phyloP scores from a whole-genome alignment of 2,797 vertebrate genomes.

The Manis javanica region DNA sequence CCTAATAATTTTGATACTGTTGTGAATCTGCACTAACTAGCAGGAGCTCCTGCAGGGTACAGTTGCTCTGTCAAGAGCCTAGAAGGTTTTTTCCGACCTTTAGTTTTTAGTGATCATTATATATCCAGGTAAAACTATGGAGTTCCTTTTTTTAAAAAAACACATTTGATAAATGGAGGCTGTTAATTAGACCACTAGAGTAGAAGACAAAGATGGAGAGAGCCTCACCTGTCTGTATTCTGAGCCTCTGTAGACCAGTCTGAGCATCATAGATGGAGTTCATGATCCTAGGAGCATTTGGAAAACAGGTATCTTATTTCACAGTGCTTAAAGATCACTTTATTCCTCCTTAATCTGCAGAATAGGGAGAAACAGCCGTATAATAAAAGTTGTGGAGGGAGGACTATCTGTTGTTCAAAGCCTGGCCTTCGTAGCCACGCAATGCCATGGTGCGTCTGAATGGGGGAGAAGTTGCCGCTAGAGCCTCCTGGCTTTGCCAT shows the following conservation, averaged over 20 bases:
- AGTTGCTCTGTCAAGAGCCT: background rate
- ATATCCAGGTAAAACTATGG: background rate
- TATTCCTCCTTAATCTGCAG: background rate
- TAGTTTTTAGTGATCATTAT: background rate
- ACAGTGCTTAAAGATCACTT: background rate
- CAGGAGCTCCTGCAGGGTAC: background rate
- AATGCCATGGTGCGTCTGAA: accelerated
- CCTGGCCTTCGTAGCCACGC: background rate
- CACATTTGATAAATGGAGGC: background rate
- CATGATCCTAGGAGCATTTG: background rate
- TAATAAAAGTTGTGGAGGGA: background rate
- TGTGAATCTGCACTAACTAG: background rate
- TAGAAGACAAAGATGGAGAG: background rate
- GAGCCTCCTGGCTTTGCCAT: background rate
- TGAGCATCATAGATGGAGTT: background rate
- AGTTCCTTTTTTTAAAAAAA: background rate
- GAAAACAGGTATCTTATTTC: background rate
- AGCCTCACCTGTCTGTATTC: background rate
- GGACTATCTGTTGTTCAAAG: background rate
- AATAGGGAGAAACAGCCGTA: background rate
- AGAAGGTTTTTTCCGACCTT: background rate
- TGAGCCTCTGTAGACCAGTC: background rate
- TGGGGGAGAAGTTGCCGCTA: background rate
- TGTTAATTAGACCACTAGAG: background rate
- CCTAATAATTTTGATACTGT: background rate